Evolutionary conservation across 2,888 invertebrate species (phyloP).

Genomic region (Autographa gamma): DNA sequence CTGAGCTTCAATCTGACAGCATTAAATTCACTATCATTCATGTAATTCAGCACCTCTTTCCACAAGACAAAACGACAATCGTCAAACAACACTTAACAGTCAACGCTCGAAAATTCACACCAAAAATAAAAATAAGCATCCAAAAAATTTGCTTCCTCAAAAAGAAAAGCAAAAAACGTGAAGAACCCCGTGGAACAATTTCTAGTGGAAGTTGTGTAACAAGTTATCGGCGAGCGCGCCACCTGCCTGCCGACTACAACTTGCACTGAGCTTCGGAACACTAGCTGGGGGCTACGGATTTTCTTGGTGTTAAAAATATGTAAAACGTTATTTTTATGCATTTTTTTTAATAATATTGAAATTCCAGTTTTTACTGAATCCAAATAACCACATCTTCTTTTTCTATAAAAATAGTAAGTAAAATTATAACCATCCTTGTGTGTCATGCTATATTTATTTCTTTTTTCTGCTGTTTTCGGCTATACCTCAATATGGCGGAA

Average conservation of each 20-base stretch:
- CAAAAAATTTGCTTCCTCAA: constrained; percentile 50
- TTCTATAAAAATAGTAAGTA: too few relatives aligned
- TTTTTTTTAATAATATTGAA: too few relatives aligned
- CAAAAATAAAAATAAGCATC: constrained; percentile 33
- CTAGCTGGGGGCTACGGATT: constrained; percentile 35
- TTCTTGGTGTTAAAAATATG: constrained; percentile 19
- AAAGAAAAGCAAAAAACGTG: constrained; percentile 54
- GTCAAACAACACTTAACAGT: background rate
- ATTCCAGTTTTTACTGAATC: too few relatives aligned
- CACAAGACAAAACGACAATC: background rate
- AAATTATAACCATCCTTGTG: too few relatives aligned
- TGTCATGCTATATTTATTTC: too few relatives aligned
- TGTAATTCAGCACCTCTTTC: too few relatives aligned
- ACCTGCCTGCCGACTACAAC: constrained; percentile 64
- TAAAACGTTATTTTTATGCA: background rate
- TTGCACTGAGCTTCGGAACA: constrained; percentile 47
- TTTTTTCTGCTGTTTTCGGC: too few relatives aligned
- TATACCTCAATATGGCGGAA: too few relatives aligned
- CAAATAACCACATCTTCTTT: too few relatives aligned
- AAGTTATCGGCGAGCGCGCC: constrained; percentile 67
- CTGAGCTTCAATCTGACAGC: too few relatives aligned
- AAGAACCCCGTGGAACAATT: constrained; percentile 63
- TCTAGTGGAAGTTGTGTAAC: constrained; percentile 68
- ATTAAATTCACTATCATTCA: too few relatives aligned
- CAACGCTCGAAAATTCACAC: constrained; percentile 6